These are phyloP conservation scores for Alectura lathami DNA, from an alignment of 2,113 vertebrate genomes.

Conservation along the genomic window DNA sequence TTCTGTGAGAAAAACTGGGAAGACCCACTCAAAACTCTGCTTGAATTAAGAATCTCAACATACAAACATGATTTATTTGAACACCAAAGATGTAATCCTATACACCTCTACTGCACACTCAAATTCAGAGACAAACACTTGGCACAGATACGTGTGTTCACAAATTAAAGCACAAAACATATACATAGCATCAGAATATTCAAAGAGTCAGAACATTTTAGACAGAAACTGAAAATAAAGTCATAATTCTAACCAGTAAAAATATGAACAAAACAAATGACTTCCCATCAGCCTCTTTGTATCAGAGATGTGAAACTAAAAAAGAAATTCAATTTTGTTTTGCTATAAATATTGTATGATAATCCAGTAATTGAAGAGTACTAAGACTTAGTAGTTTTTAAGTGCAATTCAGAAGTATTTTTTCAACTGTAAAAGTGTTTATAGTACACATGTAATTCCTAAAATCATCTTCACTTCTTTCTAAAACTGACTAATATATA, in stretches of 20 bases:
- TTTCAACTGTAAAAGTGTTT: not conserved
- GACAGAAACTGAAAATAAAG: not conserved
- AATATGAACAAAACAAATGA: not conserved
- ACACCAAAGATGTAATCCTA: not conserved
- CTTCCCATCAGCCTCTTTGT: not conserved
- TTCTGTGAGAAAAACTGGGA: not conserved
- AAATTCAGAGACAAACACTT: not conserved
- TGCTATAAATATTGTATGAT: not conserved
- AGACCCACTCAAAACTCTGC: not conserved
- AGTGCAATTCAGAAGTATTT: not conserved
- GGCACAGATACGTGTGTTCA: not conserved
- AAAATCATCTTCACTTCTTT: not conserved
- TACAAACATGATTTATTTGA: rapidly evolving
- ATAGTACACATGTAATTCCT: not conserved
- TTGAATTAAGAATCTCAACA: not conserved
- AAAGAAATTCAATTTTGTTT: not conserved
- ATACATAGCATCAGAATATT: not conserved
- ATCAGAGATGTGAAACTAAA: not conserved
- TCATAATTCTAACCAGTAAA: not conserved
- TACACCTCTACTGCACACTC: not conserved
- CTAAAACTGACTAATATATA: not conserved
- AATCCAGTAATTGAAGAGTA: not conserved
- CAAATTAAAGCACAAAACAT: not conserved
- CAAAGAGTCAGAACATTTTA: not conserved
- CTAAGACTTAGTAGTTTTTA: not conserved